Evolutionary conservation across 1,140 invertebrate species (phyloP), one percentile per base, ranked within the genome.

Genomic region (Macrobrachium rosenbergii): DNA sequence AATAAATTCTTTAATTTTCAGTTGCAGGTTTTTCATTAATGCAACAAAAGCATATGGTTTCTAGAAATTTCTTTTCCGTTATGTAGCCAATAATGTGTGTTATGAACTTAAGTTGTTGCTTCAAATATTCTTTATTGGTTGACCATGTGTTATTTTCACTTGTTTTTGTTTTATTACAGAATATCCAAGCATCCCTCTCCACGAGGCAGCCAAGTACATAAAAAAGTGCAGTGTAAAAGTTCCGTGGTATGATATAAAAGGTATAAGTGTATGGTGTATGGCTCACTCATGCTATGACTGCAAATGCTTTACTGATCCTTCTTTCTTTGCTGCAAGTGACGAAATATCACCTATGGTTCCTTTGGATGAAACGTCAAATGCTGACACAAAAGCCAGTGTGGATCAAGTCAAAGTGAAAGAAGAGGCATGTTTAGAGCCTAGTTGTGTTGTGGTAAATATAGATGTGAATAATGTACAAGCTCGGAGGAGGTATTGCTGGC

Each of bases 231-330:
- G 28, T n/a, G 23, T 89, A 16, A 85, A 81, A 52, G 43, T 89
- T 78, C 88, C 88, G 10, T 89, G 88, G 88, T 89, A 86, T 78
- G 79, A 89, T 63, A 75, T 89, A 16, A 86, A 86, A 37, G 88
- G 88, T 28, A 82, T 86, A 43, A 89, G 88, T 60, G 62, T 89
- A 16, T 89, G 88, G 88, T 89, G 88, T 59, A 89, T 89, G 88
- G 59, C 75, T 82, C 88, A 89, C 28, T 82, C 83, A 1, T 89
- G 88, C 37, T 89, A 89, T 78, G 88, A 89, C 79, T 89, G 88
- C 59, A 63, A 37, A n/a, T 89, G 88, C 72, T 69, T 89, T 0
- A 76, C 69, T 21, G 88, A 89, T 59, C 58, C 77, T 17, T 75
- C 23, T 58, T 86, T 77, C 60, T 23, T 60, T 77, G 52, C 14